Conservation (phyloP, 2,113 vertebrate genomes). For the Hemiscyllium ocellatum region DNA sequence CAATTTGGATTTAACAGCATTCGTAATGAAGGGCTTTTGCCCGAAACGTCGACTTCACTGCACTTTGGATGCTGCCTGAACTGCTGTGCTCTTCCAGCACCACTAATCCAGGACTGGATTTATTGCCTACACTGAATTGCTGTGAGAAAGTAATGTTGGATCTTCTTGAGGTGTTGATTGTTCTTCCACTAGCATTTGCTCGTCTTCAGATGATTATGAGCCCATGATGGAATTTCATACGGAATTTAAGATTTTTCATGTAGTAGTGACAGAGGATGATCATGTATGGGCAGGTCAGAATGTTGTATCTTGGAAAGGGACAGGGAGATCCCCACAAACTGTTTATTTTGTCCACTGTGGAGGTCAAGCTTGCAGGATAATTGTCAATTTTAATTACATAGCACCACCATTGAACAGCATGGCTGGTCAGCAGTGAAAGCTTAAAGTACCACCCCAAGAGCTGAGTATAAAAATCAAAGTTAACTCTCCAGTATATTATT, state of each 20-base stretch:
- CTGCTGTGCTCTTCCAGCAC: too few species aligned
- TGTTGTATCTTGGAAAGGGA: neutral
- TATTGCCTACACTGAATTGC: neutral
- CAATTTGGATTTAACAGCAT: too few species aligned
- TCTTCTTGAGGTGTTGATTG: neutral
- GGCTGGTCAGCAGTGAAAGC: neutral
- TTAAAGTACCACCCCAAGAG: neutral
- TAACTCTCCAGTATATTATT: too few species aligned
- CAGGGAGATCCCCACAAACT: neutral
- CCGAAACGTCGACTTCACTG: too few species aligned
- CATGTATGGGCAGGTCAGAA: neutral
- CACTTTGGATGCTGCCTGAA: too few species aligned
- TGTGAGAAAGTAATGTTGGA: neutral
- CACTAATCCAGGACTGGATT: neutral
- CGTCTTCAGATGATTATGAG: neutral
- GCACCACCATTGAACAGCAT: neutral
- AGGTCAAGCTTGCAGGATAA: neutral
- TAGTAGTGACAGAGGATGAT: neutral
- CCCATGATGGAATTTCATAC: neutral
- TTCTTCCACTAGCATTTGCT: neutral
- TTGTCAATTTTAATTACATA: neutral
- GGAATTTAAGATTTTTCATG: neutral
- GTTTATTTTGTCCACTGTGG: neutral
- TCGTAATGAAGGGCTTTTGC: too few species aligned
- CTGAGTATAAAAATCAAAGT: too few species aligned